These are phyloP conservation scores for Petrolisthes cinctipes DNA, from an alignment of 2,888 invertebrate species.

Conservation along the genomic window DNA sequence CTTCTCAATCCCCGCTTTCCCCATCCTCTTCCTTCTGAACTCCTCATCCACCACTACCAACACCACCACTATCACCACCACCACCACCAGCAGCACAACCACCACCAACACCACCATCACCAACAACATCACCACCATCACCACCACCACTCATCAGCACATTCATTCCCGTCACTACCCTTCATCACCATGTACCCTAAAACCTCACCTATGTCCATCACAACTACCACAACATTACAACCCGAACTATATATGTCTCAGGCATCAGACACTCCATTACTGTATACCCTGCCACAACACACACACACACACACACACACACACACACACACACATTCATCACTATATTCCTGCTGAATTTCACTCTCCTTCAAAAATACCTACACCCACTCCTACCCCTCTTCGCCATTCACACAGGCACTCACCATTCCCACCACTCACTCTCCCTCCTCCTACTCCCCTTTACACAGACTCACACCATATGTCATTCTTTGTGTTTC, in stretches of 20 bases:
- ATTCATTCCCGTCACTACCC: not conserved
- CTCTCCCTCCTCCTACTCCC: conserved; percentile 2
- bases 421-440: not conserved
- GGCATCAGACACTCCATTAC: no score
- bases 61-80: not conserved
- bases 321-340: not conserved
- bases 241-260: not conserved
- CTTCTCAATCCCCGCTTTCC: not conserved
- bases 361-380: not conserved
- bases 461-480: not conserved
- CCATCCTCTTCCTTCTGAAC: not conserved
- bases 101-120: not conserved
- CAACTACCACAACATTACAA: not conserved
- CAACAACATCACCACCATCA: no score
- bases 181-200: no score
- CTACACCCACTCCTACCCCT: not conserved
- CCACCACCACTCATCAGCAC: not conserved
- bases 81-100: not conserved
- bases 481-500: not conserved
- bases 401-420: no score
- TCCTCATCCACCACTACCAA: not conserved
- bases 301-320: not conserved
- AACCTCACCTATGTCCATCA: no score
- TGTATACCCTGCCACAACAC: not conserved
- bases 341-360: not conserved